These are phyloP conservation scores for Amphiduros pacificus DNA, from an alignment of 2,888 invertebrate species.

Conservation along the genomic window DNA sequence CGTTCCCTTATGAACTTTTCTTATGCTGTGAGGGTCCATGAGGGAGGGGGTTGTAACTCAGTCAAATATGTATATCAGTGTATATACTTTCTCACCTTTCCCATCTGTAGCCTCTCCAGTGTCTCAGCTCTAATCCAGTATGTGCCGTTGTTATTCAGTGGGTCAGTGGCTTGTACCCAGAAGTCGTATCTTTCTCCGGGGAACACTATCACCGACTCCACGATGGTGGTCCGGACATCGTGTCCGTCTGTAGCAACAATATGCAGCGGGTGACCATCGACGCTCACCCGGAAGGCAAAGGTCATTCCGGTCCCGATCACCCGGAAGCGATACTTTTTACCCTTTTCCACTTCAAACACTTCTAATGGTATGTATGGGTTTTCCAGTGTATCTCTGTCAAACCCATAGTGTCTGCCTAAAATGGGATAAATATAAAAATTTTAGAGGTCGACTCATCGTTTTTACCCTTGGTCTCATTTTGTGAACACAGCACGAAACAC, in stretches of 20 bases:
- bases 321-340: conserved; percentile 43
- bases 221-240: conserved; percentile 34
- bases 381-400: not conserved
- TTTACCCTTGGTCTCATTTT: too few relatives aligned
- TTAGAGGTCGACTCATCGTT: too few relatives aligned
- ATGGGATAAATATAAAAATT: too few relatives aligned
- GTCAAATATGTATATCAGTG: not conserved
- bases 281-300: conserved; percentile 39
- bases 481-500: too few relatives aligned
- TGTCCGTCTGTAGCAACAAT: conserved; percentile 47
- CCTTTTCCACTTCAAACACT: conserved; percentile 37
- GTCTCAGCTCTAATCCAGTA: conserved; percentile 13
- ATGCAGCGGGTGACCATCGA: conserved; percentile 44
- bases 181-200: conserved; percentile 44
- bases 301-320: conserved; percentile 39
- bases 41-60: too few relatives aligned
- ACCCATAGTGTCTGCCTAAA: not conserved
- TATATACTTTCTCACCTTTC: not conserved
- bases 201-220: conserved; percentile 38
- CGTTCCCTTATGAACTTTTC: not conserved
- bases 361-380: conserved; percentile 37
- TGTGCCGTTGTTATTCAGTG: not conserved
- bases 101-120: not conserved
- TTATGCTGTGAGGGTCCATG: not conserved
- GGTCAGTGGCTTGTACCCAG: conserved; percentile 28